Evolutionary conservation across 1,140 invertebrate species (phyloP).

Genomic region (Oryctes rhinoceros): DNA sequence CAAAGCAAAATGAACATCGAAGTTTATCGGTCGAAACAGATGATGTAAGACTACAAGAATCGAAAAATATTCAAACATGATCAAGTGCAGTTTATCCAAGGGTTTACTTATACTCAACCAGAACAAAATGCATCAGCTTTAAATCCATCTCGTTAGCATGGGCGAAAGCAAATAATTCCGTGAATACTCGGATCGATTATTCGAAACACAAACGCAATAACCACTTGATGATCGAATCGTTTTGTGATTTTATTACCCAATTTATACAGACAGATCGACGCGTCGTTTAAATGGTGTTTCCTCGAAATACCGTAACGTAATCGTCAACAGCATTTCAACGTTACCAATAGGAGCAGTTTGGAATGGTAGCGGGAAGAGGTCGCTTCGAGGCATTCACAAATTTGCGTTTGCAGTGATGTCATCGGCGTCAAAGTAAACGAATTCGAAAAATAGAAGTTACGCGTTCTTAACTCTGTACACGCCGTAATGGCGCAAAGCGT

Average conservation of each 20-base stretch:
- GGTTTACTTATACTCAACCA: too few species aligned
- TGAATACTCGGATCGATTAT: not conserved
- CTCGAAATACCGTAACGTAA: not conserved
- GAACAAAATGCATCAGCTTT: too few species aligned
- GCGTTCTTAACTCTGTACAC: not conserved
- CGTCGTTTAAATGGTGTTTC: not conserved
- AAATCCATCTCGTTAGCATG: too few species aligned
- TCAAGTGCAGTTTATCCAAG: too few species aligned
- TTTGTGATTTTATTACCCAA: slow-evolving; percentile 11
- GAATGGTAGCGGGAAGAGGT: not conserved
- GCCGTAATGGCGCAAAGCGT: not conserved
- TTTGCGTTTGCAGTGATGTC: not conserved
- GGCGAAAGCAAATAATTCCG: not conserved
- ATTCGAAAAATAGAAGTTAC: not conserved
- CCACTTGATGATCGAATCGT: slow-evolving; percentile 2
- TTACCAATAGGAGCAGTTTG: too few species aligned
- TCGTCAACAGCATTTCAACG: not conserved
- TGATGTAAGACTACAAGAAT: too few species aligned
- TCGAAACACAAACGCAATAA: slow-evolving; percentile 14
- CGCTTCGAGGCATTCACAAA: not conserved
- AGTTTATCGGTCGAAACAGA: too few species aligned
- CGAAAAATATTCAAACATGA: too few species aligned
- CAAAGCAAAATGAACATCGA: too few species aligned
- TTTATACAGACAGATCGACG: slow-evolving; percentile 1
- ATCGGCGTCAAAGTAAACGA: not conserved